Percentiles rank a stretch among this genome's conserved stretches.
These are phyloP conservation scores for Nesospiza acunhae DNA, from an alignment of 2,113 vertebrate species.

Conservation along the genomic window DNA sequence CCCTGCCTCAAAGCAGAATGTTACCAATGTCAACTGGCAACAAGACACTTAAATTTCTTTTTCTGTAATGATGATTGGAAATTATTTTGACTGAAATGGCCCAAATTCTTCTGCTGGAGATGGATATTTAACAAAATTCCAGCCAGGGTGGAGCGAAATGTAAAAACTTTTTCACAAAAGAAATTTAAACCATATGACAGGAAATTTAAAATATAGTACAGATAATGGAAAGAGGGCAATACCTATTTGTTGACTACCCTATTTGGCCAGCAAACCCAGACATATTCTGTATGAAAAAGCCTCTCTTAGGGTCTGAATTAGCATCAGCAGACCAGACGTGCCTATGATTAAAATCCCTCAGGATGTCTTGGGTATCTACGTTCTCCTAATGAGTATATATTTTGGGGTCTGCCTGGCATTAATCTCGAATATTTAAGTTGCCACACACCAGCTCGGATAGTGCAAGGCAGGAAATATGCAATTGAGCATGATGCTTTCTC, in stretches of 20 bases:
- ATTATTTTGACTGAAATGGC: neutral
- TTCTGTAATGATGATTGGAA: neutral
- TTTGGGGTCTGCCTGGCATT: conserved; percentile 11
- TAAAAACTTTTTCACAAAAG: neutral
- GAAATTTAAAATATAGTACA: neutral
- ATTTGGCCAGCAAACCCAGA: neutral
- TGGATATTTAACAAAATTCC: neutral
- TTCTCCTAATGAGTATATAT: neutral
- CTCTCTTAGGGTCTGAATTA: neutral
- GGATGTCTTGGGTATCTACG: neutral
- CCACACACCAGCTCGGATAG: neutral
- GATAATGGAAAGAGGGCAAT: neutral
- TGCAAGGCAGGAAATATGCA: neutral
- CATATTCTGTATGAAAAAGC: neutral
- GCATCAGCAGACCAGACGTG: neutral
- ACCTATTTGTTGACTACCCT: neutral
- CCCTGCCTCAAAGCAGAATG: neutral
- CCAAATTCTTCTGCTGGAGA: neutral
- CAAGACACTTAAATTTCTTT: neutral
- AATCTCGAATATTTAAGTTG: neutral
- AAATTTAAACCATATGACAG: neutral
- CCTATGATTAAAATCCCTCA: neutral
- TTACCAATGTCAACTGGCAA: neutral
- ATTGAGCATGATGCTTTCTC: neutral
- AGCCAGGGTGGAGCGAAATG: neutral